Evolutionary conservation across 2,888 invertebrate genomes (phyloP).

Genomic region (Frankliniella fusca): DNA sequence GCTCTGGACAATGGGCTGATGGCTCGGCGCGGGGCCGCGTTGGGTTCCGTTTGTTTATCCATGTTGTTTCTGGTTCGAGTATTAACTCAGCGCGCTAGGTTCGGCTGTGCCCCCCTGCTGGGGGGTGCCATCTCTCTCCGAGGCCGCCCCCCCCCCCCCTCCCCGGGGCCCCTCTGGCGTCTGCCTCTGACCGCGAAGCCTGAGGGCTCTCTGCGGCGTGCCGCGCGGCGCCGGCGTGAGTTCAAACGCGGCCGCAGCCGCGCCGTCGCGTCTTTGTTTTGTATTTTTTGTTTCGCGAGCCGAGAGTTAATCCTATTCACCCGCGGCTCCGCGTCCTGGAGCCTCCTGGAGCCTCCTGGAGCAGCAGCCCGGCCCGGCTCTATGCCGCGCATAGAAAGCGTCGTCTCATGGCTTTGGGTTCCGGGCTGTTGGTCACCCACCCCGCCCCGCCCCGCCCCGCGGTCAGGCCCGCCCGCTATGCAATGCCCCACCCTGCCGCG

Average conservation of each 20-base stretch:
- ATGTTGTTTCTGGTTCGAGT: not conserved
- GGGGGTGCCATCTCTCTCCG: not conserved
- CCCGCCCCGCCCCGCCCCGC: not conserved
- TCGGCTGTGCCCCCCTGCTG: too few relatives aligned
- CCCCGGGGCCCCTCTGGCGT: not conserved
- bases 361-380: too few relatives aligned
- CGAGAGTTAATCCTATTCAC: too few relatives aligned
- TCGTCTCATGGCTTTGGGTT: not conserved
- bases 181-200: not conserved
- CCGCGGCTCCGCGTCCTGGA: too few relatives aligned
- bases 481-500: not conserved
- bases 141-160: not conserved
- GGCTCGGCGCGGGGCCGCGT: not conserved
- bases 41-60: not conserved
- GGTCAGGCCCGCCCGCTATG: not conserved
- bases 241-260: too few relatives aligned
- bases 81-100: not conserved
- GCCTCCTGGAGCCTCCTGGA: too few relatives aligned
- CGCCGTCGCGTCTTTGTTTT: too few relatives aligned
- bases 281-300: too few relatives aligned
- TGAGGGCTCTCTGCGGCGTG: too few relatives aligned
- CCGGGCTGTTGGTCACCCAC: not conserved
- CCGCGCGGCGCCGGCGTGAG: too few relatives aligned
- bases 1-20: not conserved
- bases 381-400: too few relatives aligned